Percentiles rank a stretch among this genome's conserved stretches.
These are phyloP conservation scores for Eumeta japonica DNA, from an alignment of 1,140 invertebrate genomes.

Conservation along the genomic window DNA sequence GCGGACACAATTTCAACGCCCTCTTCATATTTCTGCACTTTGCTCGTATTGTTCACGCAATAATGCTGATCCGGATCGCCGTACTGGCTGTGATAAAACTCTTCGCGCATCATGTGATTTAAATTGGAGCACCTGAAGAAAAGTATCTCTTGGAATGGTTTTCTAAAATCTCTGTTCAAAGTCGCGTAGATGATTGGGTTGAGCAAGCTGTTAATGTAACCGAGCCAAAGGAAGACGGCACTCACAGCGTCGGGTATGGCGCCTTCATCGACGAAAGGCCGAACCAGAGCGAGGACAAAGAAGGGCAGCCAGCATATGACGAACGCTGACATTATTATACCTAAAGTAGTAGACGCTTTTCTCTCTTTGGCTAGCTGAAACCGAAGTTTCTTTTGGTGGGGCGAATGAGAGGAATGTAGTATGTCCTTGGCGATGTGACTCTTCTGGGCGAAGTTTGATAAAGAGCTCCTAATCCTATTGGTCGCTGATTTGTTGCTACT, in stretches of 20 bases:
- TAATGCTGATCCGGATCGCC: conserved; percentile 69
- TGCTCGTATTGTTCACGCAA: conserved; percentile 52
- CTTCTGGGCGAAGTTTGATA: conserved; percentile 52
- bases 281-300: conserved; percentile 86
- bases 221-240: conserved; percentile 79
- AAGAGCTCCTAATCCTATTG: conserved; percentile 48
- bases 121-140: conserved; percentile 85
- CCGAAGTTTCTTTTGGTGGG: conserved; percentile 72
- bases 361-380: conserved; percentile 85
- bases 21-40: conserved; percentile 57
- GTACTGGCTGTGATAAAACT: conserved; percentile 90
- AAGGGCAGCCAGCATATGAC: conserved; percentile 96
- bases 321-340: conserved; percentile 97
- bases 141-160: conserved; percentile 88
- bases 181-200: conserved; percentile 95
- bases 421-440: conserved; percentile 51
- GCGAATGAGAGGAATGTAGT: conserved; percentile 49
- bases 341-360: conserved; percentile 93
- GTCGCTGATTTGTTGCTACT: conserved; percentile 37
- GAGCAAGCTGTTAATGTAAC: conserved; percentile 88
- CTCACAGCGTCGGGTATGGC: conserved; percentile 76
- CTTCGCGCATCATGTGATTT: conserved; percentile 88
- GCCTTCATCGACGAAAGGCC: conserved; percentile 73
- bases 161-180: conserved; percentile 87
- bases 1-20: conserved; percentile 63